Base-by-base conservation (phyloP, 2,888 invertebrate species). In the Andrena bucephala region DNA sequence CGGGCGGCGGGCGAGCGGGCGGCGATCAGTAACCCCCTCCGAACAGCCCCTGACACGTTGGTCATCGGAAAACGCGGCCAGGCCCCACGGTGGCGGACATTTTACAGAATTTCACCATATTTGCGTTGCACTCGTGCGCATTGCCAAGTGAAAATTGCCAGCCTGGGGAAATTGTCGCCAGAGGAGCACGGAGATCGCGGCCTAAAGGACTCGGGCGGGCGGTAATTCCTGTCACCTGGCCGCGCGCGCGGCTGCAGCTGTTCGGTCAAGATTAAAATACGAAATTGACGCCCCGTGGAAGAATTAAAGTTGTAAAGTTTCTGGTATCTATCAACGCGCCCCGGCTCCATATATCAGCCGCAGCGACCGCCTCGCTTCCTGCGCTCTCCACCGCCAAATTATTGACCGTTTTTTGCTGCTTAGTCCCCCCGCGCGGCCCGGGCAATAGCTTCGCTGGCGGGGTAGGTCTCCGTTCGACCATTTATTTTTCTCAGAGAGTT, bases 401-500 rank as follows among this genome's bases (percentile, higher is more conserved):
- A 90, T 88, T 89, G 91, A 83, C 90, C 85, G 36, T 16, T 83
- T 69, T 31, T 10, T 16, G 27, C 20, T 6, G 24, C 31, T 65
- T 54, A 54, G 31, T 57, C 48, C 67, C 33, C 31, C 16, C 16
- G 10, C 13, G 10, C 7, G 59, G 24, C 50, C 66, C 36, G 42
- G 81, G 72, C 78, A 75, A 85, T 80, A 84, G 54, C 84, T 87
- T 62, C 48, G 66, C 88, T 63, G 83, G 67, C 42, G 13, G 42
- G 52, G 33, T 27, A 62, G 63, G 42, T 76, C 75, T 77, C 85
- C 85, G 87, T 76, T 81, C 71, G 70, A 77, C 87, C 89, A 91
- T 92, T 92, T 91, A 91, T 92, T 92, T 92, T 91, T 91, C 89
- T 89, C 85, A 78, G 87, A 88, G 89, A 88, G 91, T 90, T 87